Conservation (phyloP, 2,888 invertebrate genomes). For the Yponomeuta plumbellus region DNA sequence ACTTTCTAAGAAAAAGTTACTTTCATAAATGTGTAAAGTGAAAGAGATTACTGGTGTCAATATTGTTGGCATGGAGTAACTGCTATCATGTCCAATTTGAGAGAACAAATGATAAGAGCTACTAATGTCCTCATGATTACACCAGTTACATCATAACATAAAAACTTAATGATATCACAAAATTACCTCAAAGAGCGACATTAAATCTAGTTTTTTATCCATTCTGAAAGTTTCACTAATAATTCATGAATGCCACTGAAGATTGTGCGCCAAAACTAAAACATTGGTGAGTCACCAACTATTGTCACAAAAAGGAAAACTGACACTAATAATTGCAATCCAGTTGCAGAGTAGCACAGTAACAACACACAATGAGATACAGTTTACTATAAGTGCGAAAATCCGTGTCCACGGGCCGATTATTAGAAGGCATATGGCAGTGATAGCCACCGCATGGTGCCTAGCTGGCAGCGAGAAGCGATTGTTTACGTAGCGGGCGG, state of each 20-base stretch:
- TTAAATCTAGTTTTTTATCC: conserved; percentile 71
- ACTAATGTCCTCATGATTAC: conserved; percentile 4
- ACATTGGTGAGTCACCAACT: conserved; percentile 41
- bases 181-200: conserved; percentile 71
- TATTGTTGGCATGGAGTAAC: background rate
- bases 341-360: background rate
- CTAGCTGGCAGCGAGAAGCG: conserved; percentile 57
- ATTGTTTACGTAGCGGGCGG: conserved; percentile 51
- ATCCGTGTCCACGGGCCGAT: conserved; percentile 30
- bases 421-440: conserved; percentile 57
- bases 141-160: background rate
- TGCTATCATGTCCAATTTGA: background rate
- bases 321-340: conserved; percentile 31
- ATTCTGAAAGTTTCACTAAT: conserved; percentile 44
- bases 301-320: conserved; percentile 30
- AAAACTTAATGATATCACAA: background rate
- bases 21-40: background rate
- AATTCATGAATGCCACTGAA: conserved; percentile 33
- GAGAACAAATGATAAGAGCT: background rate
- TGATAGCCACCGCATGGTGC: conserved; percentile 60
- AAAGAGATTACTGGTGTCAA: background rate
- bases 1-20: conserved; percentile 1
- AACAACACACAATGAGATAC: conserved; percentile 30
- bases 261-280: conserved; percentile 40
- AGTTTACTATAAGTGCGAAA: conserved; percentile 25